phyloP scores from a whole-genome alignment of 2,888 invertebrate species.

The Arrhopalites spinosus region DNA sequence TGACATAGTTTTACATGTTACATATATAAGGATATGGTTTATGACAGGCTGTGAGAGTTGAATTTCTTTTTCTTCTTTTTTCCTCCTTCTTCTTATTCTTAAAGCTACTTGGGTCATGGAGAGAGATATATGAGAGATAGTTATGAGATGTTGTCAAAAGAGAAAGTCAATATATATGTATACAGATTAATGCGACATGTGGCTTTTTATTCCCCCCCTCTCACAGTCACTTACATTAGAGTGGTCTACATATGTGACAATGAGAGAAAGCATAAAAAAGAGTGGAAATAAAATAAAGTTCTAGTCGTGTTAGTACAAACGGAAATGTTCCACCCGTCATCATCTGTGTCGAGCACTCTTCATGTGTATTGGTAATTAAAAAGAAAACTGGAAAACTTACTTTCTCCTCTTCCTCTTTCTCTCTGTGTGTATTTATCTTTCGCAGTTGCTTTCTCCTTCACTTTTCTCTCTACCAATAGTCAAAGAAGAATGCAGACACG shows the following conservation, averaged over 20 bases:
- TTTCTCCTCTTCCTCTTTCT: too few species aligned
- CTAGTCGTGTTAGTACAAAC: too few species aligned
- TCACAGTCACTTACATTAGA: too few species aligned
- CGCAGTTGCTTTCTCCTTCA: too few species aligned
- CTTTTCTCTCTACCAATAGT: too few species aligned
- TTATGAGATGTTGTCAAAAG: neutral
- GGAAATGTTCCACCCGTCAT: too few species aligned
- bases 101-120: neutral
- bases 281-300: neutral
- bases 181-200: slow-evolving; percentile 15
- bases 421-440: too few species aligned
- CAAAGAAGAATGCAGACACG: too few species aligned
- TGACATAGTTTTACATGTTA: slow-evolving; percentile 10
- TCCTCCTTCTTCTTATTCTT: neutral
- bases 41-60: neutral
- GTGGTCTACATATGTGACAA: neutral
- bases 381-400: too few species aligned
- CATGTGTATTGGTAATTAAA: too few species aligned
- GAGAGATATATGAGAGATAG: neutral
- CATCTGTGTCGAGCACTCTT: too few species aligned
- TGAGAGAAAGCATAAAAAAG: neutral
- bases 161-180: neutral
- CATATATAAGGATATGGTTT: too few species aligned
- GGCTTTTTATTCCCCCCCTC: neutral
- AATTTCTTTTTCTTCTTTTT: neutral